Base-by-base conservation (phyloP, 2,113 vertebrate species). In the Silurus glanis region DNA sequence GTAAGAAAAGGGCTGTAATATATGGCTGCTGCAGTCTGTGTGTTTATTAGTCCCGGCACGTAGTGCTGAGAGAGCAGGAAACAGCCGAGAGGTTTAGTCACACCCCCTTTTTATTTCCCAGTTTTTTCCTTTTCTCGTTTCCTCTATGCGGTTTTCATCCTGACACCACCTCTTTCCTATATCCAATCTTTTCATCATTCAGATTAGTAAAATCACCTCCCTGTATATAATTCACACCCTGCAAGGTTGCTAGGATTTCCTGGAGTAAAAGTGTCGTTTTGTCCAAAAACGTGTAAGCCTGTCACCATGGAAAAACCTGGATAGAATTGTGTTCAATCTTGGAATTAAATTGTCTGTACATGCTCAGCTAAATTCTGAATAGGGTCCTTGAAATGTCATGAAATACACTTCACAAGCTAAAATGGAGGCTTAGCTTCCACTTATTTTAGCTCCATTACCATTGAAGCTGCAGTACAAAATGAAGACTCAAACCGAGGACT, bases 41-140 rank as follows among this genome's bases (percentile, higher is more conserved):
- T 80, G 78, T 86, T 89, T 89, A 86, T 69, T 83, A 87, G 87
- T 87, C 80, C 55, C 85, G 53, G 49, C 86, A 85, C 84, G 82
- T 85, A 86, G 72, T 47, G 88, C 85, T 89, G 88, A 89, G 81
- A 84, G 88, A 74, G 88, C 88, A 86, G 66, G 78, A 80, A 75
- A 86, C 83, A 25, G 83, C 78, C 56, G 0, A 80, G 9, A 37
- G 78, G 78, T 80, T 61, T 80, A 21, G 78, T 61, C 78, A 28
- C 28, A 2, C 56, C 61, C 62, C 81, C 45, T 16, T 78, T 37
- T 75, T 75, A 37, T 17, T 37, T 83, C 23, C 62, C 53, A 45
- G 25, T 61, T 25, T 81, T 58, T 72, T 10, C 37, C 81, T 53
- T 82, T 58, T 87, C 55, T 67, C 23, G 58, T 45, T 49, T 23